These are phyloP conservation scores for Microtus richardsoni DNA, from an alignment of 2,113 vertebrate species.

Conservation along the genomic window DNA sequence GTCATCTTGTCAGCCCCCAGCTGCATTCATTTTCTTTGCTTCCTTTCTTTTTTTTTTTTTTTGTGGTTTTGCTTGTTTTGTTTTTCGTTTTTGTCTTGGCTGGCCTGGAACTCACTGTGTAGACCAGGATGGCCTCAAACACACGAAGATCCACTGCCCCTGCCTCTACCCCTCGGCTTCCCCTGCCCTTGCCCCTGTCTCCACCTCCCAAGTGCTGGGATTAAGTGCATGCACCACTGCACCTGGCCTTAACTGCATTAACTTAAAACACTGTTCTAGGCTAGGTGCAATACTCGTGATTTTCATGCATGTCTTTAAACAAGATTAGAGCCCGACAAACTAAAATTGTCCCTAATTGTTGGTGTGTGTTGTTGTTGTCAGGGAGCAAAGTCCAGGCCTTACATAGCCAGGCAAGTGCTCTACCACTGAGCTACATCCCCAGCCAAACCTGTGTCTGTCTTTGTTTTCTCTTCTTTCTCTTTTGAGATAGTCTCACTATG, in stretches of 20 bases:
- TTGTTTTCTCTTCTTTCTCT: not conserved
- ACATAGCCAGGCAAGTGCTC: not conserved
- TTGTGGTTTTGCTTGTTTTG: not conserved
- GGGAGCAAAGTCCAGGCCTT: not conserved
- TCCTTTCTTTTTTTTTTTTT: not conserved
- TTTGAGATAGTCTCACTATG: not conserved
- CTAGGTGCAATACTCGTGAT: fast-evolving
- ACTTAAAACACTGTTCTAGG: fast-evolving
- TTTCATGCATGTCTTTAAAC: too few relatives aligned
- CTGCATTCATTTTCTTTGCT: fast-evolving
- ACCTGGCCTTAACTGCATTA: fast-evolving
- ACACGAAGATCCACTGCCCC: not conserved
- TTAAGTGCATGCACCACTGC: not conserved
- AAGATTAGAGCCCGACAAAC: not conserved
- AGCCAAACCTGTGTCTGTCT: not conserved
- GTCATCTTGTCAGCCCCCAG: not conserved
- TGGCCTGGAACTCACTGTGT: not conserved
- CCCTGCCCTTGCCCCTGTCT: not conserved
- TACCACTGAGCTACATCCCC: not conserved
- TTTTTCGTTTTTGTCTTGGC: not conserved
- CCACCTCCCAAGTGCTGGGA: not conserved
- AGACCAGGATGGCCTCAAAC: not conserved
- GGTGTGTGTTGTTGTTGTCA: not conserved
- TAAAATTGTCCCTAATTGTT: not conserved
- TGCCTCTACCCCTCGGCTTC: not conserved